Base-by-base conservation (phyloP, 1,140 invertebrate species). In the Rhizoglyphus robini region DNA sequence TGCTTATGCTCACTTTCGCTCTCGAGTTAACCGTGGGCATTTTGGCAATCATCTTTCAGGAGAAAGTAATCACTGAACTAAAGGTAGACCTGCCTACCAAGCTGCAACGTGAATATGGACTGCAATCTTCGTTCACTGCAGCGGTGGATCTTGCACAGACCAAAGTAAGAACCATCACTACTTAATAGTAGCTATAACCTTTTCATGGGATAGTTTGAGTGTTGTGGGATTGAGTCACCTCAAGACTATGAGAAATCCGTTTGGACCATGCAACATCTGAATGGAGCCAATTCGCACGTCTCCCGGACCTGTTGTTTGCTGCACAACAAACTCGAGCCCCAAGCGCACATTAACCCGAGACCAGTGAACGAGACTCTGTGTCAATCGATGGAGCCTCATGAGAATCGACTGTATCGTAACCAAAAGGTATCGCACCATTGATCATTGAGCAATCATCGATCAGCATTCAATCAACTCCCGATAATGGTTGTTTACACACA, bases 221-320 rank as follows among this genome's bases (percentile, higher is more conserved):
- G 89, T 72, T 92, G 89, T 74, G 89, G 88, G 11, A 85, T 90
- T 71, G 81, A 83, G 31, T 83, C 83, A 68, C 83, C 84, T 2
- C 79, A 81, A 51, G 88, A 91, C 79, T 91, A 88, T 75, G 84
- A 86, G 67, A 86, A 85, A 63, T 88, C 88, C 0, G 75, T 83
- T 71, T 90, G 88, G 88, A 13, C 32, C 15, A 29, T n/a, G 0
- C 41, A 66, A 34, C 23, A 27, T 4, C 5, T 69, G 8, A 57
- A 54, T 51, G 63, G 62, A 13, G 4, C 4, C 23, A 34, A 59
- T 8, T 27, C 34, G 20, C 77, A 83, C 0, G 85, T 89, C 18
- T 87, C 87, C 27, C 78, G 84, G n/a, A 86, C 83, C 38, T 90
- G 88, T 73, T 90, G 88, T 74, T 75, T 78, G n/a, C 75, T 86